These are phyloP conservation scores for Macropodus opercularis DNA, from an alignment of 2,797 vertebrate species.

Conservation along the genomic window DNA sequence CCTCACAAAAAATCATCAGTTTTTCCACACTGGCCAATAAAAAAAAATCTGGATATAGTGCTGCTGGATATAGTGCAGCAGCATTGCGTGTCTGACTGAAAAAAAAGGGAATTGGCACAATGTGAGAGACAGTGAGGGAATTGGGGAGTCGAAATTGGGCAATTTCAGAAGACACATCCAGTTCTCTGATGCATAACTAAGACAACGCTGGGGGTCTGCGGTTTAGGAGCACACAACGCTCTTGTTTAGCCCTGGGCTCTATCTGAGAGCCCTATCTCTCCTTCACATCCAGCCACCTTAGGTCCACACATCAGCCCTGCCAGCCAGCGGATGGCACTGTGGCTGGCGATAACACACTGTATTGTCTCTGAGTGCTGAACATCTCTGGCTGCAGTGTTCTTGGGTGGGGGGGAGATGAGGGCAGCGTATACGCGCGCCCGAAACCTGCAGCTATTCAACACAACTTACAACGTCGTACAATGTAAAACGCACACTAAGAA, in stretches of 20 bases:
- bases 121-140: slow-evolving; percentile 57
- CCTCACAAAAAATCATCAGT: too few relatives aligned
- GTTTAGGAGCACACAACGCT: slow-evolving; percentile 56
- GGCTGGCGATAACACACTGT: slow-evolving; percentile 65
- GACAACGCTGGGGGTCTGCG: slow-evolving; percentile 63
- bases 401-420: slow-evolving; percentile 20
- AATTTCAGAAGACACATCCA: slow-evolving; percentile 59
- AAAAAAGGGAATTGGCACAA: slow-evolving; percentile 56
- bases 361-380: slow-evolving; percentile 59
- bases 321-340: slow-evolving; percentile 72
- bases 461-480: too few relatives aligned
- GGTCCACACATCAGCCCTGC: slow-evolving; percentile 52
- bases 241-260: slow-evolving; percentile 59
- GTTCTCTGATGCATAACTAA: slow-evolving; percentile 77
- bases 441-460: not conserved
- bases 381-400: slow-evolving; percentile 52
- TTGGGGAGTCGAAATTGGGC: slow-evolving; percentile 45
- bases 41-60: too few relatives aligned
- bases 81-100: slow-evolving; percentile 54
- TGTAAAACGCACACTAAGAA: not conserved
- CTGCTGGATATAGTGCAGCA: slow-evolving; percentile 34
- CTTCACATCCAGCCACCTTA: slow-evolving; percentile 62
- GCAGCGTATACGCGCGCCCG: not conserved
- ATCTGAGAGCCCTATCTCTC: slow-evolving; percentile 64
- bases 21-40: too few relatives aligned